Base-by-base conservation (phyloP, 2,888 invertebrate species). In the Caenorhabditis afra region DNA sequence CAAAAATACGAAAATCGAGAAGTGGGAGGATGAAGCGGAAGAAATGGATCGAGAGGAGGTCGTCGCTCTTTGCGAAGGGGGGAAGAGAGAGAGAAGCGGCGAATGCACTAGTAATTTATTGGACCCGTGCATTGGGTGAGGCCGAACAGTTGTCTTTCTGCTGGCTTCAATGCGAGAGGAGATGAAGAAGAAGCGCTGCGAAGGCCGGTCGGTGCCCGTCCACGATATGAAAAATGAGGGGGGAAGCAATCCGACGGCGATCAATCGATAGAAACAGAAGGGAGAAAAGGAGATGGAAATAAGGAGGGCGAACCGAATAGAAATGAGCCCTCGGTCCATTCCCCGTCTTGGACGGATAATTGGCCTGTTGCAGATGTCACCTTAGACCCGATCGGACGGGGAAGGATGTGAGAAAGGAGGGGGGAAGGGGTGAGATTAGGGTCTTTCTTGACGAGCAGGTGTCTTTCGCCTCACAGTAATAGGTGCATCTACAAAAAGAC, bases 41-140 rank as follows among this genome's bases (percentile, higher is more conserved):
- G 29, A 7, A 29, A 29, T 5, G 7, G 29, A 29, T 3, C 29
- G 7, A 7, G 7, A 29, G 29, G 29, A 29, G 29, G 29, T 29
- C 29, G 29, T 3, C 29, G 29, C 29, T 7, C 29, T 7, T 3
- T 29, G 29, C 3, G 29, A 7, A 29, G 29, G 29, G 3, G 29
- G 29, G 29, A 7, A 29, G 29, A 29, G 29, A 7, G 29, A 41
- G 41, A 18, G 55, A 39, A 35, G 37, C 23, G 29, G 23, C 35
- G 59, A 70, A 61, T 68, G 71, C 71, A 64, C 22, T 55, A 50
- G 57, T 71, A 71, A 71, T 71, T 71, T 62, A 71, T 64, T 45
- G 45, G 53, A 20, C 59, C 44, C 68, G 68, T 53, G 59, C 59
- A 29, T 70, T 41, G 20, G 58, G 14, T n/a, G 23, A 7, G 49